phyloP scores from a whole-genome alignment of 2,797 vertebrate species.

The Erpetoichthys calabaricus region DNA sequence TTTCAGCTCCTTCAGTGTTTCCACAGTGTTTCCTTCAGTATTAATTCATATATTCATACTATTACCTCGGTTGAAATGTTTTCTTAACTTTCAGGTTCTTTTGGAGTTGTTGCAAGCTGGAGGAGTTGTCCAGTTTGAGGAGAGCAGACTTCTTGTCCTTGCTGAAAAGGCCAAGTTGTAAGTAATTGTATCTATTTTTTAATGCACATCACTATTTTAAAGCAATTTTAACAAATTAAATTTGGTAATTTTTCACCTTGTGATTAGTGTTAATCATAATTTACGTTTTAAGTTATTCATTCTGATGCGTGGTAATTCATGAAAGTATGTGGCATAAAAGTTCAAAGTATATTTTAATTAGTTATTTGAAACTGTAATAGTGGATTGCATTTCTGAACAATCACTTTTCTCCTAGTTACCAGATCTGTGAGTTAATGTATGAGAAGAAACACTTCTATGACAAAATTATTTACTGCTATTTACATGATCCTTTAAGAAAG shows the following conservation, averaged over 20 bases:
- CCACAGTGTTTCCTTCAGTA: too few species aligned
- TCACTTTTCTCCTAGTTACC: conserved; percentile 66
- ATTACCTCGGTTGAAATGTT: too few species aligned
- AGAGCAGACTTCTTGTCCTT: conserved; percentile 65
- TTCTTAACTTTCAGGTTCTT: conserved; percentile 57
- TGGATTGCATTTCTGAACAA: too few species aligned
- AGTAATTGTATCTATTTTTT: conserved; percentile 31
- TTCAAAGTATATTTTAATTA: too few species aligned
- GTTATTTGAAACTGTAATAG: too few species aligned
- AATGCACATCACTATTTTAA: conserved; percentile 1
- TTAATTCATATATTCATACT: too few species aligned
- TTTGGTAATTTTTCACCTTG: too few species aligned
- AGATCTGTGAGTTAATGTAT: conserved; percentile 93
- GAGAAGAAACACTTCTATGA: conserved; percentile 78
- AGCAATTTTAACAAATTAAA: neutral
- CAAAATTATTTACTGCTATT: conserved; percentile 79
- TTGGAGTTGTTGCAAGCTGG: conserved; percentile 86
- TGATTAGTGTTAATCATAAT: too few species aligned
- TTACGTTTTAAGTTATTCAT: too few species aligned
- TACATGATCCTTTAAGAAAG: conserved; percentile 78
- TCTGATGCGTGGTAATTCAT: too few species aligned
- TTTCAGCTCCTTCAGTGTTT: too few species aligned
- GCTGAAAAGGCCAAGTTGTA: conserved; percentile 93
- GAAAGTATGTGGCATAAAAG: too few species aligned
- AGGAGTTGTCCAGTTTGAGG: conserved; percentile 85